Base-by-base conservation (phyloP, 2,797 vertebrate species). In the Ptychobarbus kaznakovi region DNA sequence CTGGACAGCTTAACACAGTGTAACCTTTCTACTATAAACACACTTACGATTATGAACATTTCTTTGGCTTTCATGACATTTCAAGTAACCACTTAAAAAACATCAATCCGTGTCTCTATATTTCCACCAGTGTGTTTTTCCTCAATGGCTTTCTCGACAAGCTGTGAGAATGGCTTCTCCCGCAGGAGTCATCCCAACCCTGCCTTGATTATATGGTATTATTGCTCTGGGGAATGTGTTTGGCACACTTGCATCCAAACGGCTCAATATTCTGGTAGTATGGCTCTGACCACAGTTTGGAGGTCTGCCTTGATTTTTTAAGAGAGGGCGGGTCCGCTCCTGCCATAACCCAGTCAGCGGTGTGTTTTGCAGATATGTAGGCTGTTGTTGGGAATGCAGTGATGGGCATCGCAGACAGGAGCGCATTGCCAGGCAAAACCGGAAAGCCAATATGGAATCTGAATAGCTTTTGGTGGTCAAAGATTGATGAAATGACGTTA, bases 401-500 rank as follows among this genome's bases (percentile, higher is more conserved):
- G 89, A 93, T 92, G 91, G 90, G 87, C 87, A 93, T 92, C 87
- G 89, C 93, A 94, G 92, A 92, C 90, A 91, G 90, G 88, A 79
- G 75, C 89, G 88, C 87, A 92, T 35, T 66, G 85, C 91, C 65
- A 56, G 80, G 46, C 18, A 28, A 92, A 93, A 93, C 90, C 93
- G 93, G 91, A 94, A 94, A 93, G 91, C 91, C 91, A 93, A 93
- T 93, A 91, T 90, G 91, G 91, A 90, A 90, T 90, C 86, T 84
- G 86, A 88, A 46, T 63, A 90, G 88, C 88, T 91, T 90, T 93
- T 90, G 90, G 92, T 89, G 92, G 93, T 93, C 84, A 58, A 84
- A 44, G 91, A 91, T 90, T 94, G 92, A 93, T 94, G 92, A 93
- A 87, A 93, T 92, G 93, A 93, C 91, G 93, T 92, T 93, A 89